Conservation (phyloP, 2,888 invertebrate genomes). For the Spatulosminthurus flaviceps region DNA sequence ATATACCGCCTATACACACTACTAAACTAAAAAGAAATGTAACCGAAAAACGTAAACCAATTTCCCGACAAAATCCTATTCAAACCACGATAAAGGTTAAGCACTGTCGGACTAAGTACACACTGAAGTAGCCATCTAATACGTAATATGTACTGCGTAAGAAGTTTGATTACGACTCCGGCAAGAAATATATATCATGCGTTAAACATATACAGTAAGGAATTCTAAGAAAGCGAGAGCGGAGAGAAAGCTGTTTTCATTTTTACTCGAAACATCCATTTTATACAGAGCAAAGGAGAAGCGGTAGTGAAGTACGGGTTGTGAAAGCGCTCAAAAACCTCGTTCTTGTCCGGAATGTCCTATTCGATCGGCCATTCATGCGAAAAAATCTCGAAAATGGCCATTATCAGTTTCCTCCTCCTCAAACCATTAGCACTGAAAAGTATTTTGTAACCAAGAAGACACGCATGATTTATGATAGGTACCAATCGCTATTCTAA, state of each 20-base stretch:
- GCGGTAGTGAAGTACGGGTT: background rate
- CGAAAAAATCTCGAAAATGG: constrained; percentile 56
- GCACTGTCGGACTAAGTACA: too few relatives aligned
- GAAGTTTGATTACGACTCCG: too few relatives aligned
- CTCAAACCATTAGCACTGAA: constrained; percentile 50
- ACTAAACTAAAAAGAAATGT: too few relatives aligned
- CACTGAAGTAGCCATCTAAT: too few relatives aligned
- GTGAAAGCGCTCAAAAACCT: constrained; percentile 24
- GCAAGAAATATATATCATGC: too few relatives aligned
- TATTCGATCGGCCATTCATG: constrained; percentile 59
- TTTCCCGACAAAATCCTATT: too few relatives aligned
- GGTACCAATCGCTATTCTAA: constrained; percentile 54
- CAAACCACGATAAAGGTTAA: too few relatives aligned
- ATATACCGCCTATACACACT: too few relatives aligned
- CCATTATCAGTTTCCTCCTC: constrained; percentile 55
- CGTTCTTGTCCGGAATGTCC: constrained; percentile 53
- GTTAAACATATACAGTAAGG: too few relatives aligned
- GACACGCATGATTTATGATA: constrained; percentile 54
- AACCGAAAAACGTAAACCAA: too few relatives aligned
- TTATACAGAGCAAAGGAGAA: background rate
- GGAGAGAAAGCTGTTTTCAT: constrained; percentile 35
- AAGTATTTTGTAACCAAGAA: constrained; percentile 45
- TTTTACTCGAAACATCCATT: constrained; percentile 37
- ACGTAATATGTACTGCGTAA: too few relatives aligned
- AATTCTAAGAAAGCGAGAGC: too few relatives aligned